Percentiles rank a stretch among this genome's conserved stretches.
These are phyloP conservation scores for Bagarius yarrelli DNA, from an alignment of 2,113 vertebrate species.

Conservation along the genomic window DNA sequence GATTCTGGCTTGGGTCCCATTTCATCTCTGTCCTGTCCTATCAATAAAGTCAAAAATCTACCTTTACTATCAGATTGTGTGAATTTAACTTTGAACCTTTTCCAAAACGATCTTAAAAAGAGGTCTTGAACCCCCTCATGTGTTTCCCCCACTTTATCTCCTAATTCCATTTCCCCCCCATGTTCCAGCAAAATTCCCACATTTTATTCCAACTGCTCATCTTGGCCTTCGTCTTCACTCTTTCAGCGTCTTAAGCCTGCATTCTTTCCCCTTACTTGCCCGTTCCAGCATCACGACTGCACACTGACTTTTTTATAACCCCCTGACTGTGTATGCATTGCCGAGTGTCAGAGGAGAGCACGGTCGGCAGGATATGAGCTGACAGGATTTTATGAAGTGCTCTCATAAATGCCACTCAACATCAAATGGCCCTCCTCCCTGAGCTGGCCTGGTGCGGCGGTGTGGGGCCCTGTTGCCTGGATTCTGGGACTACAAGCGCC, in stretches of 20 bases:
- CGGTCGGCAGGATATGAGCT: constrained; percentile 49
- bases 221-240: constrained; percentile 23
- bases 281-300: constrained; percentile 24
- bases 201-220: constrained; percentile 2
- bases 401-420: constrained; percentile 60
- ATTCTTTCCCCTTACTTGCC: constrained; percentile 13
- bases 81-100: neutral
- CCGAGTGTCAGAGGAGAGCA: constrained; percentile 41
- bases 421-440: constrained; percentile 42
- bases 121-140: neutral
- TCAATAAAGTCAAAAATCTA: neutral
- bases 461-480: constrained; percentile 17
- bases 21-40: no score
- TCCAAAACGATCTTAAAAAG: neutral
- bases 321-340: constrained; percentile 34
- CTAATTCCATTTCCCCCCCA: neutral
- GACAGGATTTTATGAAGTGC: constrained; percentile 55
- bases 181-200: neutral
- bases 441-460: neutral
- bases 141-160: neutral
- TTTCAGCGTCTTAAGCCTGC: neutral
- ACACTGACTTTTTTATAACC: constrained; percentile 26
- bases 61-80: neutral
- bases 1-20: no score
- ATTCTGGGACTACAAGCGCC: neutral